Evolutionary conservation across 2,113 vertebrate species (phyloP).

Genomic region (Heliornis fulica): DNA sequence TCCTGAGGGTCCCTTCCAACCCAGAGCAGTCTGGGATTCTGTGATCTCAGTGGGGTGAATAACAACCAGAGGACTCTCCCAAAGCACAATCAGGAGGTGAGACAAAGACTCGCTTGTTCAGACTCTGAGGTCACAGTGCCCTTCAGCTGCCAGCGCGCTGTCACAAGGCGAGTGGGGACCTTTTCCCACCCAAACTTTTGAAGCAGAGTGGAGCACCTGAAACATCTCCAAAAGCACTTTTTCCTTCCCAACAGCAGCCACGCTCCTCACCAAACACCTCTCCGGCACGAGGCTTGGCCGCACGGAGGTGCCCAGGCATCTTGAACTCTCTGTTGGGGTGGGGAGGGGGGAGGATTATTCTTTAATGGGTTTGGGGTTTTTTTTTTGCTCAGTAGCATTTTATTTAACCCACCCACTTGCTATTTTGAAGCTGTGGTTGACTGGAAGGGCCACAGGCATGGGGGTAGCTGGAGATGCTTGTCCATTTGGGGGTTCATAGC

Average conservation of each 20-base stretch:
- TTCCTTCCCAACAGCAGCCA: not conserved
- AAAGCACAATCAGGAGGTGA: not conserved
- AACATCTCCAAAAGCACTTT: not conserved
- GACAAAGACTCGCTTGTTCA: not conserved
- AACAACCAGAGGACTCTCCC: not conserved
- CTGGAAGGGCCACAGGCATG: not conserved
- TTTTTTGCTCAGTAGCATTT: not conserved
- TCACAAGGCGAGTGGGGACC: not conserved
- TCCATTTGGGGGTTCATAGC: not conserved
- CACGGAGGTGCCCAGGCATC: not conserved
- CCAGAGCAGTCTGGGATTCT: too few relatives aligned
- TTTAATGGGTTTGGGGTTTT: not conserved
- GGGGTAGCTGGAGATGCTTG: not conserved
- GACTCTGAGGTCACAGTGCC: not conserved
- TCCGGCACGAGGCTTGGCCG: not conserved
- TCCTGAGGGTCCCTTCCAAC: too few relatives aligned
- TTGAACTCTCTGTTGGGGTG: not conserved
- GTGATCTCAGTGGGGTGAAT: not conserved
- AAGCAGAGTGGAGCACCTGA: not conserved
- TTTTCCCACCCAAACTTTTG: not conserved
- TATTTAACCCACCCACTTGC: not conserved
- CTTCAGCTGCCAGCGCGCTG: not conserved
- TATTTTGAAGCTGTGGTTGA: fast-evolving
- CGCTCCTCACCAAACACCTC: not conserved
- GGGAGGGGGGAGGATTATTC: not conserved